These are phyloP conservation scores for Sebastolobus altivelis DNA, from an alignment of 2,797 vertebrate genomes.

Conservation along the genomic window DNA sequence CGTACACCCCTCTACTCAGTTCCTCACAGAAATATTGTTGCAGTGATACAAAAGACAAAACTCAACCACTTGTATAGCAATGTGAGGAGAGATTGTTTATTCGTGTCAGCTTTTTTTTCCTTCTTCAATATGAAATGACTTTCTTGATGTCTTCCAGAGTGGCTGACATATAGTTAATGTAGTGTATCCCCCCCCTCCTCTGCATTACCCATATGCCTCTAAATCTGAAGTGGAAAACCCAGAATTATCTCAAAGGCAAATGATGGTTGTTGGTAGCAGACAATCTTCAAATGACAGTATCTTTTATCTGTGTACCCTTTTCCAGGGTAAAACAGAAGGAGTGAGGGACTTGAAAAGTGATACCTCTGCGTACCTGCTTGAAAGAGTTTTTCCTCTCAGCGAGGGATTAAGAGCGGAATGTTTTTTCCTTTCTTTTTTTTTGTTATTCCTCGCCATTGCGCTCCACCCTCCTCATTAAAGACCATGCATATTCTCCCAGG, in stretches of 20 bases:
- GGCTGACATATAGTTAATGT: conserved; percentile 80
- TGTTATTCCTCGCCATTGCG: conserved; percentile 76
- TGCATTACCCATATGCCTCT: conserved; percentile 72
- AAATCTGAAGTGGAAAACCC: conserved; percentile 76
- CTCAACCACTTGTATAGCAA: conserved; percentile 43
- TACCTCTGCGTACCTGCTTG: conserved; percentile 79
- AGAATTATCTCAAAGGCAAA: conserved; percentile 83
- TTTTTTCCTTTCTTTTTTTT: conserved; percentile 63
- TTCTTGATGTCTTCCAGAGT: conserved; percentile 72
- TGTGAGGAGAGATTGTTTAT: conserved; percentile 67
- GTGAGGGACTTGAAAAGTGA: conserved; percentile 81
- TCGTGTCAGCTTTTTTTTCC: conserved; percentile 50
- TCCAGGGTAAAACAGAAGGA: conserved; percentile 80
- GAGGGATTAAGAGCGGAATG: conserved; percentile 78
- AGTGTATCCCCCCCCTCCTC: conserved; percentile 67
- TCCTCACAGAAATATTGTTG: conserved; percentile 43
- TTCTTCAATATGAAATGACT: conserved; percentile 66
- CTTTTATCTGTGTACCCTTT: conserved; percentile 76
- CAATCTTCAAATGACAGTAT: conserved; percentile 79
- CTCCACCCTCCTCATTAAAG: conserved; percentile 86
- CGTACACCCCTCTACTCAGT: conserved; percentile 14
- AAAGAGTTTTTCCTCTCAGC: conserved; percentile 77
- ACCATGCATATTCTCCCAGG: conserved; percentile 82
- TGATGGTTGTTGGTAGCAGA: conserved; percentile 80
- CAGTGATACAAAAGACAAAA: conserved; percentile 59